A percentile compares a stretch with the other conserved stretches of the same genome.
phyloP scores from a whole-genome alignment of 92 coral and sea anemone species.

The Epizoanthus fatuus region DNA sequence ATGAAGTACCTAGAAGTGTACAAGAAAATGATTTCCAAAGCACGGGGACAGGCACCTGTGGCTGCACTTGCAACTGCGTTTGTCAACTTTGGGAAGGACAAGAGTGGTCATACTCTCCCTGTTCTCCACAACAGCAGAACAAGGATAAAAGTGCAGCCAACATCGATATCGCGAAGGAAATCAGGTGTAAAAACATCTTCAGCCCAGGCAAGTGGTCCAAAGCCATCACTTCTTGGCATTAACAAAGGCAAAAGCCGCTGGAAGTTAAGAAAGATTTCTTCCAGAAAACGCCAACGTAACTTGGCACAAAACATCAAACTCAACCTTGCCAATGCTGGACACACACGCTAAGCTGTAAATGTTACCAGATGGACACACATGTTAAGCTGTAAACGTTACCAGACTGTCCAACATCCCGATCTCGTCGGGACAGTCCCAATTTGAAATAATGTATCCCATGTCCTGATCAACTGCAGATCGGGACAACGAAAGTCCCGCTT shows the following conservation, averaged over 20 bases:
- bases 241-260: slow-evolving; percentile 19
- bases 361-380: no score
- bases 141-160: slow-evolving; percentile 58
- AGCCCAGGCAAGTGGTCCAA: slow-evolving; percentile 46
- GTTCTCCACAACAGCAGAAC: slow-evolving; percentile 45
- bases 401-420: no score
- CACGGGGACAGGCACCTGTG: slow-evolving; percentile 48
- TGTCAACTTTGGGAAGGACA: slow-evolving; percentile 49
- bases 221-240: slow-evolving; percentile 18
- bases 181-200: slow-evolving; percentile 34
- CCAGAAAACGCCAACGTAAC: not conserved
- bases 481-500: no score
- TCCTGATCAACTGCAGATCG: no score
- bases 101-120: slow-evolving; percentile 27
- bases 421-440: no score
- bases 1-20: no score
- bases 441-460: no score
- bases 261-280: slow-evolving; percentile 22
- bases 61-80: slow-evolving; percentile 58
- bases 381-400: no score
- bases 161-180: slow-evolving; percentile 56
- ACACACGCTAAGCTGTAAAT: not conserved
- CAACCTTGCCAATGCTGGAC: slow-evolving; percentile 43
- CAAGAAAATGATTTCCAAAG: slow-evolving; percentile 22
- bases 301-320: slow-evolving; percentile 1